A percentile compares a stretch with the other conserved stretches of the same genome.
Evolutionary conservation across 2,888 invertebrate species (phyloP).

Genomic region (Piscicola geometra): DNA sequence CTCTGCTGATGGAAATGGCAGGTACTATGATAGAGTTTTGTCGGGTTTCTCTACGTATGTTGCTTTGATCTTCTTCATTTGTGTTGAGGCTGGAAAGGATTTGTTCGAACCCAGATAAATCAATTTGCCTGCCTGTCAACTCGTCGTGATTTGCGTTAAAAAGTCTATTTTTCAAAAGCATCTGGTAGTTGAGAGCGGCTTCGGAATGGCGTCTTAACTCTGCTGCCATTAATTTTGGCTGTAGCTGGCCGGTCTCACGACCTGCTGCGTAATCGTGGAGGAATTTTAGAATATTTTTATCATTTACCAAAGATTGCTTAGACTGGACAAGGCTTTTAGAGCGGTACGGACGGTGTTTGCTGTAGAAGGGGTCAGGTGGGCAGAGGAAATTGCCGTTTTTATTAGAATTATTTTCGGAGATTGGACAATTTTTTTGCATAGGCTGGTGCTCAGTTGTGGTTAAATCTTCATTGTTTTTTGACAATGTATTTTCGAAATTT

Average conservation of each 20-base stretch:
- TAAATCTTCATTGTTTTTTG: background rate
- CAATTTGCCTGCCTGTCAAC: background rate
- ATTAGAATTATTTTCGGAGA: background rate
- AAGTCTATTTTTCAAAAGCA: background rate
- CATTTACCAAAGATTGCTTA: constrained; percentile 36
- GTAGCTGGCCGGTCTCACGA: background rate
- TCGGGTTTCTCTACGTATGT: background rate
- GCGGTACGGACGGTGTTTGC: constrained; percentile 37
- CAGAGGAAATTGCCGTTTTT: constrained; percentile 22
- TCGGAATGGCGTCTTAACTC: constrained; percentile 38
- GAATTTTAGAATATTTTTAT: constrained; percentile 37
- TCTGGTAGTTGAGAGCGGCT: constrained; percentile 22
- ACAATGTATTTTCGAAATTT: background rate
- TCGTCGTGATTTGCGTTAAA: background rate
- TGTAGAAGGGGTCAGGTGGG: constrained; percentile 16
- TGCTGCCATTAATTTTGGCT: background rate
- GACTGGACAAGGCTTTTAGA: constrained; percentile 40
- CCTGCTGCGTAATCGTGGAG: constrained; percentile 41
- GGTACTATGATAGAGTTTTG: constrained; percentile 9
- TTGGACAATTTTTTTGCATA: background rate
- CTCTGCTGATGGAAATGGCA: background rate
- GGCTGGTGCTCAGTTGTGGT: no score
- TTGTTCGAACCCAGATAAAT: background rate
- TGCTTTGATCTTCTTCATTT: background rate
- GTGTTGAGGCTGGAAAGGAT: background rate